A percentile compares a stretch with the other conserved stretches of the same genome.
phyloP scores from a whole-genome alignment of 2,797 vertebrate species.

The Sciurus vulgaris region DNA sequence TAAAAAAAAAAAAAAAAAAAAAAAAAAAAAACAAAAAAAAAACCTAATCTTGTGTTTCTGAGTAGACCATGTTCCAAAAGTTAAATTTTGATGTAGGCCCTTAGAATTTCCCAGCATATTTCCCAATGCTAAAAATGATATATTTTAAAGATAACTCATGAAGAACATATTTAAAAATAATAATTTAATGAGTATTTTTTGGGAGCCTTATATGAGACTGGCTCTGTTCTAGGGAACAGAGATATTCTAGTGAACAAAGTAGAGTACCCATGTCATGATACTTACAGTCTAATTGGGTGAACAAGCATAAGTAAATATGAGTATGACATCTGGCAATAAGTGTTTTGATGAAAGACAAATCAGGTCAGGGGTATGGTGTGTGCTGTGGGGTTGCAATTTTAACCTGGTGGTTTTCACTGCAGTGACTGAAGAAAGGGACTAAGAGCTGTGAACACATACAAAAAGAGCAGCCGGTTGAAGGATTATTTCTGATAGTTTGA shows the following conservation, averaged over 20 bases:
- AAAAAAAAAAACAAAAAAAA: too few species aligned
- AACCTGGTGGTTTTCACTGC: background rate
- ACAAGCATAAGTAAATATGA: background rate
- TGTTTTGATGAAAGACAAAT: background rate
- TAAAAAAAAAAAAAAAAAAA: too few species aligned
- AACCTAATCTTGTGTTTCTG: background rate
- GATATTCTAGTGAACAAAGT: background rate
- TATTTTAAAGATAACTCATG: background rate
- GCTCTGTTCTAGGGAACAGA: background rate
- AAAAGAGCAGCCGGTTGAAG: background rate
- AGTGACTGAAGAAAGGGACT: background rate
- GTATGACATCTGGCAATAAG: background rate
- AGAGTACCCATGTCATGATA: background rate
- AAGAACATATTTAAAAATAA: background rate
- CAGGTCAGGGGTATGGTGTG: background rate
- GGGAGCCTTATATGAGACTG: background rate
- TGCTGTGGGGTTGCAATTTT: background rate
- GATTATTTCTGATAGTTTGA: conserved; percentile 40
- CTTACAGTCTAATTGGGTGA: background rate
- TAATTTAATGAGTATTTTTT: conserved; percentile 8
- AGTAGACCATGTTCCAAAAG: background rate
- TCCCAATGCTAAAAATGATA: background rate
- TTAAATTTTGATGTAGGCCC: conserved; percentile 14
- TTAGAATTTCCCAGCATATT: conserved; percentile 13
- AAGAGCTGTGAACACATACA: background rate